Conservation (phyloP, 2,797 vertebrate genomes). For the Cichlasoma orientale region DNA sequence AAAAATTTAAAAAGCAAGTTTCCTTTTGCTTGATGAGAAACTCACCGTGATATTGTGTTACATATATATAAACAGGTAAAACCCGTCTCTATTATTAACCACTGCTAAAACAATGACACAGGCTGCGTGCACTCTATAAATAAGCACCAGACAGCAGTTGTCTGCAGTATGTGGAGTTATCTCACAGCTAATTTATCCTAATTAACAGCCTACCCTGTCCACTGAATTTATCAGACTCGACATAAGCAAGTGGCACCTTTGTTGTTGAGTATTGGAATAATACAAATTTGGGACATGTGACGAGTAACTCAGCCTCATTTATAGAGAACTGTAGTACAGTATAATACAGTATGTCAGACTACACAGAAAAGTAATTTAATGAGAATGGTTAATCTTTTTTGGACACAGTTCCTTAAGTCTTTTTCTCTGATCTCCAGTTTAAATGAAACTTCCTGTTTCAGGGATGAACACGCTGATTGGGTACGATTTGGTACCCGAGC, state of each 20-base stretch:
- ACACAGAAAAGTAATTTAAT: neutral
- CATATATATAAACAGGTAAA: neutral
- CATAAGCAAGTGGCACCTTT: neutral
- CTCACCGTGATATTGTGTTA: neutral
- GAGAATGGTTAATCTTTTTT: neutral
- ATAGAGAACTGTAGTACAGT: neutral
- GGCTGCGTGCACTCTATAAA: neutral
- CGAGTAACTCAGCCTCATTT: neutral
- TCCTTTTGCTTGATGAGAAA: neutral
- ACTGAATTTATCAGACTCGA: neutral
- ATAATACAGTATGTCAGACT: neutral
- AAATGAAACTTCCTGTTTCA: constrained; percentile 52
- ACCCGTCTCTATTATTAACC: neutral
- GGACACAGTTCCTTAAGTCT: neutral
- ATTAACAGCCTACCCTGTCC: neutral
- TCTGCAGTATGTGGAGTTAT: neutral
- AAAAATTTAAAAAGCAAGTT: no score
- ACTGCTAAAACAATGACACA: neutral
- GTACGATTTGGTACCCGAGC: constrained; percentile 95
- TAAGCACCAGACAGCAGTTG: neutral
- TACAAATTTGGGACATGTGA: neutral
- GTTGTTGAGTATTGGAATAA: neutral
- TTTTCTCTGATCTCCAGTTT: neutral
- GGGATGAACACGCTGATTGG: constrained; percentile 94
- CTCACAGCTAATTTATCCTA: neutral